Conservation (phyloP, 2,797 vertebrate species). For the Gymnoscopelus braueri region DNA sequence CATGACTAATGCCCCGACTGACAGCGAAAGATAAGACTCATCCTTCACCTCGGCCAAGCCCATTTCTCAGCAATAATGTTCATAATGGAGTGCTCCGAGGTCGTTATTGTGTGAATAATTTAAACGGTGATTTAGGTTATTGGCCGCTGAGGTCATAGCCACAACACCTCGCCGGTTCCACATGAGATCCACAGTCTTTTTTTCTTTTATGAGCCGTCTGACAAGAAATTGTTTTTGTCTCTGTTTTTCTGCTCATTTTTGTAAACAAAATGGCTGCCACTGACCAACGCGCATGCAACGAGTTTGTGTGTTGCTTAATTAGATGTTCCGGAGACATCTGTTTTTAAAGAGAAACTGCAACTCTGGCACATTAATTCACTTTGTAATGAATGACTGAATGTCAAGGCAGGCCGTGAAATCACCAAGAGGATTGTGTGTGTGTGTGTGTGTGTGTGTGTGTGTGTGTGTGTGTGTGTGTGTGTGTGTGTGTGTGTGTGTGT, state of each 20-base stretch:
- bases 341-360: conserved; percentile 78
- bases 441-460: background rate
- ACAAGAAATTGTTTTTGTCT: conserved; percentile 17
- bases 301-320: conserved; percentile 76
- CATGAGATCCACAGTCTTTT: conserved; percentile 36
- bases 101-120: conserved; percentile 94
- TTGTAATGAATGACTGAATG: conserved; percentile 79
- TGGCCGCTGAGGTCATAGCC: conserved; percentile 70
- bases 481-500: conserved; percentile 3
- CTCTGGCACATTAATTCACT: conserved; percentile 80
- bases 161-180: conserved; percentile 56
- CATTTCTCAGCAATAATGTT: conserved; percentile 99
- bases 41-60: conserved; percentile 93
- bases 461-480: conserved; percentile 2
- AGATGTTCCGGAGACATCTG: conserved; percentile 78
- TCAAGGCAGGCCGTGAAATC: conserved; percentile 75
- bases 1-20: conserved; percentile 95
- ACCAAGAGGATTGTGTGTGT: conserved; percentile 58
- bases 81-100: conserved; percentile 95
- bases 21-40: conserved; percentile 98
- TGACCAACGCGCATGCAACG: conserved; percentile 54
- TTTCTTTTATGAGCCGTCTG: conserved; percentile 8
- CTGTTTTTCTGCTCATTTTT: background rate
- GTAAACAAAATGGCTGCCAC: conserved; percentile 55
- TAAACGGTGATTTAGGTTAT: conserved; percentile 81